Percentiles rank a stretch among this genome's conserved stretches.
Conservation (phyloP, 2,113 vertebrate species). For the Cyrtonyx montezumae region DNA sequence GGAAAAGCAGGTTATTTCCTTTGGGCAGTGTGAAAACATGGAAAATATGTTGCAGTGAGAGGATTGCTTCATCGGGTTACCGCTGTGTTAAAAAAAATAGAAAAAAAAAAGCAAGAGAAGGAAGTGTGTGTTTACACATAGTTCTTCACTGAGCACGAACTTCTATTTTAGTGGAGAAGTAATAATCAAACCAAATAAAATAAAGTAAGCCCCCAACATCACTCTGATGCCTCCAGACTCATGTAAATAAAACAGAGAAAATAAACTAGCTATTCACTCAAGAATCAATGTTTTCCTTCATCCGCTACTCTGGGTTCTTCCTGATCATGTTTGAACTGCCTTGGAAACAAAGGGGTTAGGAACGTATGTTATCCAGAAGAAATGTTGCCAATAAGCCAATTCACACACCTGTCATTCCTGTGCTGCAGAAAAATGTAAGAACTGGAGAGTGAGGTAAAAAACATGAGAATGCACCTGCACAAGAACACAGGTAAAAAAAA, state of each 20-base stretch:
- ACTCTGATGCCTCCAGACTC: not conserved
- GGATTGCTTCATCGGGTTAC: not conserved
- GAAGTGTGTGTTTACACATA: not conserved
- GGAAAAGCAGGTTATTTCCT: not conserved
- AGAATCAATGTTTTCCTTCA: not conserved
- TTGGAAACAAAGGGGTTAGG: not conserved
- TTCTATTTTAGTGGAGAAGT: not conserved
- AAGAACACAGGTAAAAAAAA: not conserved
- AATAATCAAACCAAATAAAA: not conserved
- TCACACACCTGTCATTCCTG: not conserved
- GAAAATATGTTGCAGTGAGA: not conserved
- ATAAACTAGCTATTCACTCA: not conserved
- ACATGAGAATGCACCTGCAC: not conserved
- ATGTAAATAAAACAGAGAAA: not conserved
- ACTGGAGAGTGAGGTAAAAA: not conserved
- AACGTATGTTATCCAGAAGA: not conserved
- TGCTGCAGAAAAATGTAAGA: not conserved
- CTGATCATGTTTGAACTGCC: not conserved
- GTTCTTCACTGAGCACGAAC: not conserved
- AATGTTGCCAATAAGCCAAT: not conserved
- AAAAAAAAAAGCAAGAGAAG: not conserved
- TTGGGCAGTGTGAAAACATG: not conserved
- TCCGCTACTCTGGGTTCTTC: not conserved
- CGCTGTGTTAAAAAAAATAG: not conserved
- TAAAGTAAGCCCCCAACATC: not conserved